Evolutionary conservation across 2,888 invertebrate genomes (phyloP).

Genomic region (Ashinkailepas kermadecensis): DNA sequence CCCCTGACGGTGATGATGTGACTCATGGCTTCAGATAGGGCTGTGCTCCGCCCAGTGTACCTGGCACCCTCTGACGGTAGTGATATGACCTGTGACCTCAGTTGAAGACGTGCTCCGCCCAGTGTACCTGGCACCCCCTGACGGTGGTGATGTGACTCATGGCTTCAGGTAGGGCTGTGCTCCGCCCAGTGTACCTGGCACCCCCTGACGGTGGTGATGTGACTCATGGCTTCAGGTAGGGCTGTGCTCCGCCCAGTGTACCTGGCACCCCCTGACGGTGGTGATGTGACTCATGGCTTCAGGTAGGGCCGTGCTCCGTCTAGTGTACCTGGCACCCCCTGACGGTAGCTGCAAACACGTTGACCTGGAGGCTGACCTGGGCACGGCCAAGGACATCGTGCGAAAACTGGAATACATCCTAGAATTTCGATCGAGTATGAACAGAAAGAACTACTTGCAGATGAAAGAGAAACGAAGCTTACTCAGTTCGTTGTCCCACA

Average conservation of each 20-base stretch:
- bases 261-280: too few relatives aligned
- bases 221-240: too few relatives aligned
- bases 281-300: background rate
- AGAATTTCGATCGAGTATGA: slow-evolving; percentile 1
- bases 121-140: too few relatives aligned
- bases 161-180: slow-evolving; percentile 28
- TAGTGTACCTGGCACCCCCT: background rate
- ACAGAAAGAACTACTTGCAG: slow-evolving; percentile 2
- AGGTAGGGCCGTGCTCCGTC: background rate
- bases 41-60: too few relatives aligned
- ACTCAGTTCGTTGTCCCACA: background rate
- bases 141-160: slow-evolving; percentile 22
- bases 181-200: slow-evolving; percentile 27
- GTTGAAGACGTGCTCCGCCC: too few relatives aligned
- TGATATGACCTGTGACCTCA: too few relatives aligned
- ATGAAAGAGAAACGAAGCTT: background rate
- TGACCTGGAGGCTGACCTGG: background rate
- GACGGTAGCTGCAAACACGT: slow-evolving; percentile 9
- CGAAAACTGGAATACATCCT: slow-evolving; percentile 9
- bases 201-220: background rate
- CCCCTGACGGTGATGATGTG: too few relatives aligned
- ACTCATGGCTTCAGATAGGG: too few relatives aligned
- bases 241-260: too few relatives aligned
- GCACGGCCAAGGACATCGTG: slow-evolving; percentile 3
- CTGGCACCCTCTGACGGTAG: too few relatives aligned